Conservation (phyloP, 1,140 invertebrate species). For the Plectrocnemia conspersa region DNA sequence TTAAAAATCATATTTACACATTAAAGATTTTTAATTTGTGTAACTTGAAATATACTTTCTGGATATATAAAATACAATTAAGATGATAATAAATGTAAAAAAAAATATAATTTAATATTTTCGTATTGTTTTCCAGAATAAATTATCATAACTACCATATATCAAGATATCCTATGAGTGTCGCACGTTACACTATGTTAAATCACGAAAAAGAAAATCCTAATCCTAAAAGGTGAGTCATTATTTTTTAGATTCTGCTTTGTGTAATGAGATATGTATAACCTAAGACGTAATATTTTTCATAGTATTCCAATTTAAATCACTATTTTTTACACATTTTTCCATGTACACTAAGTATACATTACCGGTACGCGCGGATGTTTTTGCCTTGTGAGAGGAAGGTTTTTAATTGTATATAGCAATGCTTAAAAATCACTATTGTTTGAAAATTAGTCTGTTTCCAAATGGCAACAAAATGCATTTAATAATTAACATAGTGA, state of each 20-base stretch:
- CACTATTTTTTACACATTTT: too few relatives aligned
- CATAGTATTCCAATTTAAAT: too few relatives aligned
- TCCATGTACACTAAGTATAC: too few relatives aligned
- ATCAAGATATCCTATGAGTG: constrained; percentile 77
- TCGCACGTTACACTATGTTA: constrained; percentile 88
- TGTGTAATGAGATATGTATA: not conserved
- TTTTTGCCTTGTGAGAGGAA: too few relatives aligned
- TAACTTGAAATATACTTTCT: too few relatives aligned
- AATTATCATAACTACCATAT: constrained; percentile 74
- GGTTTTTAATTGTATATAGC: too few relatives aligned
- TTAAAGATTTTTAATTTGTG: not conserved
- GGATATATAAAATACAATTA: not conserved
- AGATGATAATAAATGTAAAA: not conserved
- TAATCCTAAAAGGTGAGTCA: constrained; percentile 75
- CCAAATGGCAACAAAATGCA: too few relatives aligned
- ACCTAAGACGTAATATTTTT: not conserved
- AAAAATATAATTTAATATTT: constrained; percentile 31
- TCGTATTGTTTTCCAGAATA: too few relatives aligned
- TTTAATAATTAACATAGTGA: too few relatives aligned
- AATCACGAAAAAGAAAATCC: constrained; percentile 82
- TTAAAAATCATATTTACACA: not conserved
- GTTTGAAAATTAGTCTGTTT: too few relatives aligned
- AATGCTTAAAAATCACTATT: too few relatives aligned
- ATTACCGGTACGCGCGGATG: too few relatives aligned
- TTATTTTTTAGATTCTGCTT: not conserved